Base-by-base conservation (phyloP, 2,888 invertebrate genomes). In the Agonum fuliginosum region DNA sequence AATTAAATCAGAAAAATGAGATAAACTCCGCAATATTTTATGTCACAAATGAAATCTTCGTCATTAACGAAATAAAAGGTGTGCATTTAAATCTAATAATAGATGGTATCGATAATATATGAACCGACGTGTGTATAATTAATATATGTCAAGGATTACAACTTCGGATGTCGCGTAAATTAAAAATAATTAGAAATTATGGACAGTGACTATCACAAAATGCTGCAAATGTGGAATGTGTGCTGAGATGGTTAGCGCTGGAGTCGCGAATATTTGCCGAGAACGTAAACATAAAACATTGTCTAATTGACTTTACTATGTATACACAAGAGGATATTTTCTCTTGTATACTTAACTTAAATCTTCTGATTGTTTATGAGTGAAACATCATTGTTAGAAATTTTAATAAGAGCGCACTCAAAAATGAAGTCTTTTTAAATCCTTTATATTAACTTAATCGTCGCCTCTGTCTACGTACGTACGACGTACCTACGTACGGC, bases 111-210 rank as follows among this genome's bases (percentile, higher is more conserved):
- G 48, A 75, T 65, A 75, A 65, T 20, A 67, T 67, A 67, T 75
- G 75, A 67, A 75, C 17, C 19, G 30, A 14, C 34, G 75, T 48
- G 67, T 75, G 34, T 62, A 75, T 75, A 75, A 72, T 72, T 72
- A 75, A 75, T 75, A 67, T 67, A 48, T 75, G 75, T 75, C 75
- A 75, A 75, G 75, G 75, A 27, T 75, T 75, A 75, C 34, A 12
- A 24, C 72, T 58, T 46, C 19, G 22, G 48, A 3, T 46, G 67
- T 48, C 27, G 67, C 62, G 75, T 67, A 75, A 75, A 75, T 75
- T 67, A 75, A 75, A 75, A 75, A 75, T 75, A 75, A 75, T 75
- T 75, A 75, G 75, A 75, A 75, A 75, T 75, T 75, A 75, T 75
- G 46, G 46, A 43, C 67, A 65, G 19, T 22, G 14, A 54, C 41